Percentiles rank a stretch among this genome's conserved stretches.
Conservation (phyloP, 1,140 invertebrate genomes). For the Dryas iulia region DNA sequence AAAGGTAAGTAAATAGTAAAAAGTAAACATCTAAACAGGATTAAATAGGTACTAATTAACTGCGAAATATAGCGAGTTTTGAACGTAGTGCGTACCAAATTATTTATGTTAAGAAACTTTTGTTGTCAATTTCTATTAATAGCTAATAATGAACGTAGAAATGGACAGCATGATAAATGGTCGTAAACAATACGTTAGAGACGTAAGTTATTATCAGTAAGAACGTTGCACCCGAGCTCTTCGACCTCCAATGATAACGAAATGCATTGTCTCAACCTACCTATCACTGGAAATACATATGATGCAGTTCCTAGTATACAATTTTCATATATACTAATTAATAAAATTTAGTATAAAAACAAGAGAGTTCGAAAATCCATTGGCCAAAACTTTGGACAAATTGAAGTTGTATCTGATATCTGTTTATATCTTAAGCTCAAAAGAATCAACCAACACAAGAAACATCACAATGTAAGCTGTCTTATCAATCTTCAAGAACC, state of each 20-base stretch:
- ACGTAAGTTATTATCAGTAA: conserved; percentile 56
- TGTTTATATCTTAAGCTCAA: too few relatives aligned
- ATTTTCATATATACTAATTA: too few relatives aligned
- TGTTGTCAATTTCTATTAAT: conserved; percentile 50
- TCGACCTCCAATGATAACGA: conserved; percentile 51
- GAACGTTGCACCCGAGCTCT: conserved; percentile 65
- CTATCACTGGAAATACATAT: neutral
- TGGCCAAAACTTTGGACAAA: too few relatives aligned
- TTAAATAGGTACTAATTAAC: neutral
- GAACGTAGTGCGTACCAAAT: neutral
- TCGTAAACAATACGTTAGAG: conserved; percentile 69
- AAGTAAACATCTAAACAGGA: neutral
- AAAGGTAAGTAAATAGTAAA: conserved; percentile 54
- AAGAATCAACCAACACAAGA: neutral
- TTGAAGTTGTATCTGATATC: too few relatives aligned
- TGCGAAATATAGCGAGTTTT: neutral
- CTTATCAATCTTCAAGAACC: conserved; percentile 9
- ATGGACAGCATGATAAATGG: conserved; percentile 59
- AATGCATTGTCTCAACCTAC: conserved; percentile 42
- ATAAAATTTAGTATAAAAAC: too few relatives aligned
- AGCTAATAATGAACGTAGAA: conserved; percentile 62
- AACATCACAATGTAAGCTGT: neutral
- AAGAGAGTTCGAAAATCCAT: too few relatives aligned
- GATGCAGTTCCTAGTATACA: neutral
- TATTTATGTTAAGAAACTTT: neutral